phyloP scores from a whole-genome alignment of 35 echinoderm and acorn worm genomes.

The Diadema setosum region DNA sequence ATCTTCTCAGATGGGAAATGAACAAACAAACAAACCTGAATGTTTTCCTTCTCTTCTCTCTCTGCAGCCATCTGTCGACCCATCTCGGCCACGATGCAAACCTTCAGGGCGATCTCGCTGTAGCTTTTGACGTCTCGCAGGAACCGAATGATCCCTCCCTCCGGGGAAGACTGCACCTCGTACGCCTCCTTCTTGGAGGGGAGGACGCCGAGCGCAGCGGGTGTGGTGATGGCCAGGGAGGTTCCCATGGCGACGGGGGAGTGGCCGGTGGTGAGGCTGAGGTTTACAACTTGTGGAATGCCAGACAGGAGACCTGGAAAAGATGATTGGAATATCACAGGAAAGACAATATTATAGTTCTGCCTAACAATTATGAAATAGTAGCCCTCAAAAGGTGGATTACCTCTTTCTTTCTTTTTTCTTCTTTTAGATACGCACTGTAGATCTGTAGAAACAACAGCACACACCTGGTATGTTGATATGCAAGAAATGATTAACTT shows the following conservation, averaged over 20 bases:
- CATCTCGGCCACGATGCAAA: slow-evolving; percentile 23
- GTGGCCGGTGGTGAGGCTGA: slow-evolving; percentile 65
- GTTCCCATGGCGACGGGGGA: slow-evolving; percentile 52
- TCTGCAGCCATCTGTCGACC: slow-evolving; percentile 14
- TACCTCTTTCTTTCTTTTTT: no score
- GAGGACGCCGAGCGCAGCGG: slow-evolving; percentile 35
- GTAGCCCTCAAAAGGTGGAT: no score
- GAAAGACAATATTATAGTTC: no score
- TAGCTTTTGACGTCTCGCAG: slow-evolving; percentile 17
- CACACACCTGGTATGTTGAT: no score
- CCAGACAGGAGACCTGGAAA: slow-evolving; percentile 58
- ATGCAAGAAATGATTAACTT: no score
- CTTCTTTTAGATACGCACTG: no score
- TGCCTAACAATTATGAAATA: no score
- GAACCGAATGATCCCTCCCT: slow-evolving; percentile 9
- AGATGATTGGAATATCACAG: no score
- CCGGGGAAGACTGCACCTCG: neutral
- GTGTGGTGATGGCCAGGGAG: slow-evolving; percentile 39
- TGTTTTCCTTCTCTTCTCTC: slow-evolving; percentile 6
- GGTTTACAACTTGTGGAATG: slow-evolving; percentile 61
- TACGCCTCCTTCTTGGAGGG: slow-evolving; percentile 36
- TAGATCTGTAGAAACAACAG: no score
- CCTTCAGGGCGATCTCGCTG: slow-evolving; percentile 29
- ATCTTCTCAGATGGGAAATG: no score
- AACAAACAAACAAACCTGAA: slow-evolving; percentile 39